Conservation (phyloP, 2,888 invertebrate species). For the Ceriagrion tenellum region DNA sequence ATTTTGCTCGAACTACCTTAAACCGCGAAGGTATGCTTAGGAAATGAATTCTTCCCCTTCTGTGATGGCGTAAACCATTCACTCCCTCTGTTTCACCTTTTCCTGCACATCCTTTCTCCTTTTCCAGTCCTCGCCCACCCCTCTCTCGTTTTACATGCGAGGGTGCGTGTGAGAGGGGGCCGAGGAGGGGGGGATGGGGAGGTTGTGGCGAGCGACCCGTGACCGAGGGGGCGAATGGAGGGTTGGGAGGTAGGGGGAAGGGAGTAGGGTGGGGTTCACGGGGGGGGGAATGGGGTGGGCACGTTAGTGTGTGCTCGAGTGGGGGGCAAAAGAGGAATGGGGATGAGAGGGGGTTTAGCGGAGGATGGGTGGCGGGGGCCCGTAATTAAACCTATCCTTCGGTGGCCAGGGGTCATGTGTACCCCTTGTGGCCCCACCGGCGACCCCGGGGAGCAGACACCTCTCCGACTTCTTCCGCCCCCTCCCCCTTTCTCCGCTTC, state of each 20-base stretch:
- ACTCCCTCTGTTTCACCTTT: not conserved
- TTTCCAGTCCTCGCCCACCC: not conserved
- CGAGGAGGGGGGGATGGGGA: too few relatives aligned
- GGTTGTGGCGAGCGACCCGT: not conserved
- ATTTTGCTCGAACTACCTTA: too few relatives aligned
- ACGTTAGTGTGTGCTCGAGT: not conserved
- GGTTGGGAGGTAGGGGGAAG: not conserved
- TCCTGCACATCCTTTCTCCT: not conserved
- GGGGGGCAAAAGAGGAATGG: not conserved
- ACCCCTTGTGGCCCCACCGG: not conserved
- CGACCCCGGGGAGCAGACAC: not conserved
- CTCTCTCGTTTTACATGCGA: slow-evolving; percentile 31
- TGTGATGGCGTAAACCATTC: not conserved
- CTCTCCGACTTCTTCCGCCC: not conserved
- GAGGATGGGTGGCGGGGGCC: not conserved
- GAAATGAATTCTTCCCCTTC: too few relatives aligned
- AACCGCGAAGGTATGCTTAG: too few relatives aligned
- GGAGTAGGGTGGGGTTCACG: not conserved
- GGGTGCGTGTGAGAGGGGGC: not conserved
- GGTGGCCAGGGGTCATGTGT: slow-evolving; percentile 20
- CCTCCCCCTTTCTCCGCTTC: not conserved
- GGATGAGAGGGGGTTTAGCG: not conserved
- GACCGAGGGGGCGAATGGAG: not conserved
- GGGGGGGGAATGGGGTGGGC: not conserved
- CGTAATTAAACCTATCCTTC: slow-evolving; percentile 30